Conservation (phyloP, 2,797 vertebrate species). For the Sebastes aleutianus region DNA sequence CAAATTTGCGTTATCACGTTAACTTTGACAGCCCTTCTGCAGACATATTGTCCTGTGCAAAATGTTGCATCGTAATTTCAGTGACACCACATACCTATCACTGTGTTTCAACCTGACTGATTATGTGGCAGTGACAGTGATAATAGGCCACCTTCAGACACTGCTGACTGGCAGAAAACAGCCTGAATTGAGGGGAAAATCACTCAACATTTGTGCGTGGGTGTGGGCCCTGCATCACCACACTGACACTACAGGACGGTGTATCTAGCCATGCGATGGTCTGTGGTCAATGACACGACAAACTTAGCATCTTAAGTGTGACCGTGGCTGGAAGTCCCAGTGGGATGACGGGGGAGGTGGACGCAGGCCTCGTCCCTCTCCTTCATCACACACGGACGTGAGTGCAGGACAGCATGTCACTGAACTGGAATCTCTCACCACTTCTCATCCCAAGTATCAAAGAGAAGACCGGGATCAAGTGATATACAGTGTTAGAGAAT, state of each 20-base stretch:
- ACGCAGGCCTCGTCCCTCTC: constrained; percentile 37
- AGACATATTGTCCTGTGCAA: neutral
- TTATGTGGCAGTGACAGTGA: constrained; percentile 12
- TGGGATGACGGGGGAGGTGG: constrained; percentile 28
- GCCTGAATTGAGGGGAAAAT: neutral
- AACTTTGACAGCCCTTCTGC: neutral
- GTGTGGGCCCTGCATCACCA: constrained; percentile 26
- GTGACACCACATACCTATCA: neutral
- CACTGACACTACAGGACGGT: constrained; percentile 33
- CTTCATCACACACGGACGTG: constrained; percentile 43
- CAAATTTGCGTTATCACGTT: too few relatives aligned
- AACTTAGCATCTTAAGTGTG: constrained; percentile 76
- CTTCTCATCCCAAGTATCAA: constrained; percentile 27
- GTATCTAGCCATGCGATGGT: constrained; percentile 19
- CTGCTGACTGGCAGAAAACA: neutral
- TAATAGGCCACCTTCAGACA: constrained; percentile 6
- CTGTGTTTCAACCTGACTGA: neutral
- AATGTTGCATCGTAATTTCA: neutral
- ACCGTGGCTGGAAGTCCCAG: constrained; percentile 66
- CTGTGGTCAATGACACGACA: constrained; percentile 63
- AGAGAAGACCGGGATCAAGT: constrained; percentile 33
- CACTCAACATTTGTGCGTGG: neutral
- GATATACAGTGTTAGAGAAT: constrained; percentile 51
- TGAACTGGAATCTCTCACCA: constrained; percentile 41
- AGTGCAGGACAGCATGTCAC: constrained; percentile 51